Evolutionary conservation across 2,797 vertebrate species (phyloP).

Genomic region (Gorsachius magnificus): DNA sequence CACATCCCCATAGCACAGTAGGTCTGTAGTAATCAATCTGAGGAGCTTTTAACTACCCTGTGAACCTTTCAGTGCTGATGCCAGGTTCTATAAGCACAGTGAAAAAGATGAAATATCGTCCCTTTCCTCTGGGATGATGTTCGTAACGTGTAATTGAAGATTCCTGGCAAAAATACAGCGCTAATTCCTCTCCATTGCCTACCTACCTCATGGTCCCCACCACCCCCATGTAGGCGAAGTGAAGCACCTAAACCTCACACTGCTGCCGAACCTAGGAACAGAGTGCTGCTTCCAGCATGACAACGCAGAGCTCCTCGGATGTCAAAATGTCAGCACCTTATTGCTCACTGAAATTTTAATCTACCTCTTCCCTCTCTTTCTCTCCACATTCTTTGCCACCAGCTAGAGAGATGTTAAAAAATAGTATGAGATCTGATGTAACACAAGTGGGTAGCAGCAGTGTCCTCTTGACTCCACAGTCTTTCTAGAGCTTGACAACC

Average conservation of each 20-base stretch:
- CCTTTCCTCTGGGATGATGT: not conserved
- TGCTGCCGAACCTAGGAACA: not conserved
- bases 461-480: conserved; percentile 29
- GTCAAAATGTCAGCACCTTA: not conserved
- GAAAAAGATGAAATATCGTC: not conserved
- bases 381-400: not conserved
- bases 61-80: not conserved
- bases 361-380: not conserved
- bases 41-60: not conserved
- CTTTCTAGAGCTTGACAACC: conserved; percentile 31
- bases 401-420: conserved; percentile 24
- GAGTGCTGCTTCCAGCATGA: not conserved
- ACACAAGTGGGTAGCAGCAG: conserved; percentile 43
- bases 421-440: conserved; percentile 23
- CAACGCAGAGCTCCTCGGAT: not conserved
- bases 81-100: not conserved
- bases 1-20: not conserved
- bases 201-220: not conserved
- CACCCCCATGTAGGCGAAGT: not conserved
- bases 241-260: not conserved
- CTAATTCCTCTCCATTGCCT: not conserved
- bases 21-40: not conserved
- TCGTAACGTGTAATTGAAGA: not conserved
- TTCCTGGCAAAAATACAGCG: not conserved
- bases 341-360: not conserved